These are phyloP conservation scores for Danio kyathit DNA, from an alignment of 2,797 vertebrate genomes.

Conservation along the genomic window DNA sequence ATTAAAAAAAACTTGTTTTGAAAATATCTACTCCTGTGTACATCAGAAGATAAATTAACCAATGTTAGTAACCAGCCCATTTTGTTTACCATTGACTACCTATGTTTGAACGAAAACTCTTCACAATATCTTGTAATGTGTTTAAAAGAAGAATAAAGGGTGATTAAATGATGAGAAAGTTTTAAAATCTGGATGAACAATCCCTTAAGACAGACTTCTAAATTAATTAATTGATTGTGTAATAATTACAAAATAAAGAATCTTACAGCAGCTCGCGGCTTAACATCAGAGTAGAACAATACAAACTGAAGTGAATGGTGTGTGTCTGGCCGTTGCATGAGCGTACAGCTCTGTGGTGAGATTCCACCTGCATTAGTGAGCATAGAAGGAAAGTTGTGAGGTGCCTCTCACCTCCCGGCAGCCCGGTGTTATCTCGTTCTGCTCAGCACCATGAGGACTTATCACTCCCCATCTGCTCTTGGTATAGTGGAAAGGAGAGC, in stretches of 20 bases:
- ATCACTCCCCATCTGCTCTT: conserved; percentile 80
- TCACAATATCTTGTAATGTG: too few relatives aligned
- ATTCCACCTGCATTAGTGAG: conserved; percentile 50
- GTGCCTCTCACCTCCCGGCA: conserved; percentile 56
- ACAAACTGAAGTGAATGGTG: neutral
- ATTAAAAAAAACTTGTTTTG: too few relatives aligned
- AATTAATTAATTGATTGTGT: neutral
- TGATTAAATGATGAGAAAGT: too few relatives aligned
- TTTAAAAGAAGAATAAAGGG: too few relatives aligned
- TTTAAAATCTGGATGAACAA: neutral
- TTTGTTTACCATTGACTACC: too few relatives aligned
- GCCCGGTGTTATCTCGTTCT: conserved; percentile 70
- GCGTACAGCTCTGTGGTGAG: conserved; percentile 55
- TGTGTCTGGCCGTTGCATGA: conserved; percentile 34
- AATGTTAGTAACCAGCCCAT: too few relatives aligned
- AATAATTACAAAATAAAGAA: neutral
- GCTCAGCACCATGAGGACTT: conserved; percentile 73
- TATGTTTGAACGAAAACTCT: too few relatives aligned
- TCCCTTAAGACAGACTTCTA: neutral
- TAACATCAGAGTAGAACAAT: neutral
- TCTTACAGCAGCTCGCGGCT: neutral
- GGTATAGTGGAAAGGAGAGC: conserved; percentile 77
- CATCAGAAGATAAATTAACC: too few relatives aligned
- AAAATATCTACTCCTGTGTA: too few relatives aligned
- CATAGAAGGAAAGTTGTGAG: conserved; percentile 37